Evolutionary conservation across 2,113 vertebrate species (phyloP).

Genomic region (Petaurus breviceps): DNA sequence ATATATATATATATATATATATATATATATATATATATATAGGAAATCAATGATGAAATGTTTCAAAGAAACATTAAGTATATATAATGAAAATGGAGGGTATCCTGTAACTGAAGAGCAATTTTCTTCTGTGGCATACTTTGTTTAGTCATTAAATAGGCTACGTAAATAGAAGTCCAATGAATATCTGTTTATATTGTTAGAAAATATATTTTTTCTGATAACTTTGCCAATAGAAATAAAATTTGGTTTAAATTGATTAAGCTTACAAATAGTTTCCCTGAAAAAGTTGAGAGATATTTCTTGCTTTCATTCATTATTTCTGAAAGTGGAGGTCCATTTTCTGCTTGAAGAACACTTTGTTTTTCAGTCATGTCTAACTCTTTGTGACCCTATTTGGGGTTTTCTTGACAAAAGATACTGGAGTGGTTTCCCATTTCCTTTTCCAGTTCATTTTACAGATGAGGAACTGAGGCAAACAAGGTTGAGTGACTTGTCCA

Average conservation of each 20-base stretch:
- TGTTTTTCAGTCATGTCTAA: too few species aligned
- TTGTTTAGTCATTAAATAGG: constrained; percentile 49
- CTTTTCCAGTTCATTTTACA: background rate
- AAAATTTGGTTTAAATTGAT: too few species aligned
- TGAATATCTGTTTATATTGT: background rate
- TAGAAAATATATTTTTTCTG: background rate
- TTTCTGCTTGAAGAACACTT: too few species aligned
- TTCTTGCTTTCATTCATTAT: too few species aligned
- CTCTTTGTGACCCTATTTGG: too few species aligned
- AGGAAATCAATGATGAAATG: constrained; percentile 60
- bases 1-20: constrained; percentile 50
- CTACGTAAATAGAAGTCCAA: background rate
- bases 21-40: constrained; percentile 62
- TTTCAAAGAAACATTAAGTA: constrained; percentile 57
- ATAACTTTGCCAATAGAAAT: constrained; percentile 9
- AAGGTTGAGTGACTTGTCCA: background rate
- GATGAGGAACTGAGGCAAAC: background rate
- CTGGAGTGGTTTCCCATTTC: too few species aligned
- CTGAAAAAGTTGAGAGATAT: too few species aligned
- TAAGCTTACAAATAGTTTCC: too few species aligned
- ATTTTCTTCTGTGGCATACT: background rate
- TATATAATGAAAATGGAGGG: constrained; percentile 39
- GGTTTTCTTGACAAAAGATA: too few species aligned
- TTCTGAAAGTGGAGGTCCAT: too few species aligned
- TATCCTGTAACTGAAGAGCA: constrained; percentile 15